These are phyloP conservation scores for Phallusia fumigata DNA, from an alignment of 23 tunicate species.

Conservation along the genomic window DNA sequence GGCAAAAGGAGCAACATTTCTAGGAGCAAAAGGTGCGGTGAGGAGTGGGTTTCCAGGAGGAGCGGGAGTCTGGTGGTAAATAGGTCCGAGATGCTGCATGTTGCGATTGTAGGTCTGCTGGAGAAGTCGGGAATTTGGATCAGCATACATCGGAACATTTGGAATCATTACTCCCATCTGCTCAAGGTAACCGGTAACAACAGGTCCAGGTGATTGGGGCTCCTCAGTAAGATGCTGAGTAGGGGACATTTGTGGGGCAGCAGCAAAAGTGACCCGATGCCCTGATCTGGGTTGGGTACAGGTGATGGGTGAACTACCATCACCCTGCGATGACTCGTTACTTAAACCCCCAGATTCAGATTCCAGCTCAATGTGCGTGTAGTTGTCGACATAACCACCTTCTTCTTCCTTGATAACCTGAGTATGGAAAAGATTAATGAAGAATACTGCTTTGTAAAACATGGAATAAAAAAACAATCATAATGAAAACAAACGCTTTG, in stretches of 20 bases:
- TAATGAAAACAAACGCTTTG: no score
- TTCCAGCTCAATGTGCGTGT: constrained; percentile 13
- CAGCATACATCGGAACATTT: not conserved
- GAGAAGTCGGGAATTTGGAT: constrained; percentile 22
- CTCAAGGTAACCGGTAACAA: constrained; percentile 16
- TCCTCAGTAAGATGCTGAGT: constrained; percentile 41
- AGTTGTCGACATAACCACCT: constrained; percentile 18
- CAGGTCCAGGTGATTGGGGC: constrained; percentile 43
- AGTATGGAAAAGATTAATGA: no score
- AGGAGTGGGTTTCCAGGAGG: constrained; percentile 35
- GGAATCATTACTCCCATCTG: constrained; percentile 31
- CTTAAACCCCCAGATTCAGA: constrained; percentile 35
- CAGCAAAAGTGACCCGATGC: constrained; percentile 58
- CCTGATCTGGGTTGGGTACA: constrained; percentile 35
- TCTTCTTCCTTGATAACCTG: constrained; percentile 63
- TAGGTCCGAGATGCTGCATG: constrained; percentile 42
- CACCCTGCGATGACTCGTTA: constrained; percentile 50
- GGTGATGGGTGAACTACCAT: constrained; percentile 33
- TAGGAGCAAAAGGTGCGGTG: constrained; percentile 38
- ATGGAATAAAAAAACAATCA: no score
- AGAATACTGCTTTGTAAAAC: no score
- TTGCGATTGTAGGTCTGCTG: constrained; percentile 28
- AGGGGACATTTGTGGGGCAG: constrained; percentile 60
- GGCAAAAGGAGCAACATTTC: constrained; percentile 30
- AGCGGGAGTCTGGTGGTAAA: constrained; percentile 40